Base-by-base conservation (phyloP, 2,113 vertebrate genomes). In the Onychostoma macrolepis region DNA sequence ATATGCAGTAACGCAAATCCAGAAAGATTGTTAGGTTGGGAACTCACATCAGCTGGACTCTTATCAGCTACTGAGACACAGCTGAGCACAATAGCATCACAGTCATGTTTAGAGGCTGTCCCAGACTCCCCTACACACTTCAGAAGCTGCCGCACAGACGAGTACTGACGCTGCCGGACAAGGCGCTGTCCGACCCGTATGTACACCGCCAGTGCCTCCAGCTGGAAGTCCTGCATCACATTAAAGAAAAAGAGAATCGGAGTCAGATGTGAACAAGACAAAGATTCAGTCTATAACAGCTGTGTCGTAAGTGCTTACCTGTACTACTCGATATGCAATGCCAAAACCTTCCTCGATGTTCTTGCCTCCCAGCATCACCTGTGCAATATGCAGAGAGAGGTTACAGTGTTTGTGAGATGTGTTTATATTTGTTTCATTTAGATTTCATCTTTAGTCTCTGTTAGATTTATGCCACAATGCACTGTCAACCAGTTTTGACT, bases 321-420 rank as follows among this genome's bases (percentile, higher is more conserved):
- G 98, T 85, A 99, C 95, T 84, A 99, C 97, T 92, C 98, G 95
- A 93, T 98, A 99, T 24, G 98, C 97, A 80, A 99, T 97, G 80
- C 98, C 98, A 90, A 99, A 99, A 0, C 98, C 98, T 85, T 99
- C 98, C 86, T 99, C 98, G 45, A 99, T 96, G 91, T 98, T 99
- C 93, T 98, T 99, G 24, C 98, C 98, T 91, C 97, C 98, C n/a
- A 99, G 92, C 95, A 99, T 98, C 91, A 98, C 97, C 98, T 99
- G 82, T 24, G 6, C 28, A 72, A 28, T 30, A 4, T 30, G 26
- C n/a, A 43, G 72, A n/a, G 24, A 45, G 56, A 21, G 53, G 56
- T n/a, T 61, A 61, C 26, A 30, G 63, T 28, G 63, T 65, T 58
- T 61, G 24, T n/a, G 21, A n/a, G 19, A 72, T 26, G 15, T 38